Conservation (phyloP, 2,797 vertebrate species). For the Glyptemys insculpta region DNA sequence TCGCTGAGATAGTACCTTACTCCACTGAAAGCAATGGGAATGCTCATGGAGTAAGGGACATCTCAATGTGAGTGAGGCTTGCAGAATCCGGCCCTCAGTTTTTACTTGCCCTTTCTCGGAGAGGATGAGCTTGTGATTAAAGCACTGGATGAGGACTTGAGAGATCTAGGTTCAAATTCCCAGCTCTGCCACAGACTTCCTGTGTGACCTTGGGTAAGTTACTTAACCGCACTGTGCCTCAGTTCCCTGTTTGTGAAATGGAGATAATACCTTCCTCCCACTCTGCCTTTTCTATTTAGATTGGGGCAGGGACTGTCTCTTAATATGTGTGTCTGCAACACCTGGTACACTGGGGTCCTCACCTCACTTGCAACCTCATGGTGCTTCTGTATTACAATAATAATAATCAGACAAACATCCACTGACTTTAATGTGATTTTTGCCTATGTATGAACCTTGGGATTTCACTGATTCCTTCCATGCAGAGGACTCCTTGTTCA, state of each 20-base stretch:
- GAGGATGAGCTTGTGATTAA: not conserved
- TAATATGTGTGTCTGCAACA: not conserved
- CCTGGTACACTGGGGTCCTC: not conserved
- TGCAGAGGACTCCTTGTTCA: not conserved
- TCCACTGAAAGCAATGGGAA: rapidly evolving
- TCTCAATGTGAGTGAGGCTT: not conserved
- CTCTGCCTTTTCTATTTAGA: not conserved
- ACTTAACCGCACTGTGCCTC: too few species aligned
- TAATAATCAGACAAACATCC: not conserved
- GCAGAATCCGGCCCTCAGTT: not conserved
- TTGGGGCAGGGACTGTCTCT: not conserved
- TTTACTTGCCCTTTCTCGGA: not conserved
- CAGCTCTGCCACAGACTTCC: not conserved
- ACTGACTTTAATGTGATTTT: not conserved
- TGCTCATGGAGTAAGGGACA: rapidly evolving
- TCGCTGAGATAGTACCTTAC: not conserved
- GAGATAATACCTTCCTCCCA: not conserved
- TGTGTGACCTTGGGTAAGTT: not conserved
- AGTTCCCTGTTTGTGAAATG: not conserved
- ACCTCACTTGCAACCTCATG: not conserved
- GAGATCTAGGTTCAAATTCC: not conserved
- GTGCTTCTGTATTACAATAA: not conserved
- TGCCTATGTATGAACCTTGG: not conserved
- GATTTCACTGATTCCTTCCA: not conserved
- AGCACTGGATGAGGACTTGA: not conserved